Conservation (phyloP, 2,888 invertebrate genomes). For the Acanthoscelides obtectus region DNA sequence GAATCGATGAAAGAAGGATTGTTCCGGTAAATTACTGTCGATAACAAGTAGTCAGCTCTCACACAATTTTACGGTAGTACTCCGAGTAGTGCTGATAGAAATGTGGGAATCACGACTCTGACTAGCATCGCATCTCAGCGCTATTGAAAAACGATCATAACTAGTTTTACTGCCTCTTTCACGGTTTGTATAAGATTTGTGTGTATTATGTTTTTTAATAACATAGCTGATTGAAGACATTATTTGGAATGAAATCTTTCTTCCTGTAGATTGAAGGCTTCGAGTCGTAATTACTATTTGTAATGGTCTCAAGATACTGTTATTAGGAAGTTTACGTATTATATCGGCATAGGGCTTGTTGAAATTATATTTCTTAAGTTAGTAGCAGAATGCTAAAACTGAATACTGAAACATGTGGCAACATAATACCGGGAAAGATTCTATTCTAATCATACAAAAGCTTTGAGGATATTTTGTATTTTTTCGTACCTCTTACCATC, state of each 20-base stretch:
- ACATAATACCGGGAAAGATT: no score
- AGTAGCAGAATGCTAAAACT: no score
- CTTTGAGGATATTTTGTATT: no score
- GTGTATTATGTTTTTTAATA: not conserved
- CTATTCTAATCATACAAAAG: no score
- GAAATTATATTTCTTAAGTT: no score
- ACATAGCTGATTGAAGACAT: not conserved
- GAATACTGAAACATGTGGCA: no score
- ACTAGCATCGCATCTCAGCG: not conserved
- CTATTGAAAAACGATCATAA: not conserved
- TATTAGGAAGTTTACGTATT: no score
- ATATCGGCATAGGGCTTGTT: no score
- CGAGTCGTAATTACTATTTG: not conserved
- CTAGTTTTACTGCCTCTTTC: not conserved
- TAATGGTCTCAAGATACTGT: no score
- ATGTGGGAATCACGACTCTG: not conserved
- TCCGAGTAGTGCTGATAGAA: not conserved
- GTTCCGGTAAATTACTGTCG: not conserved
- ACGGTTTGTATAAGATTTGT: not conserved
- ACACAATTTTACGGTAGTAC: not conserved
- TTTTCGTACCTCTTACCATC: no score
- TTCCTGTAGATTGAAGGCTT: not conserved
- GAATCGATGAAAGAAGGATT: not conserved
- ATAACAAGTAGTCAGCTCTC: not conserved
- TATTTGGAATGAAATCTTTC: not conserved